Evolutionary conservation across 35 echinoderm and acorn worm species (phyloP), one percentile per base, ranked within the genome.

Genomic region (Patiria miniata): DNA sequence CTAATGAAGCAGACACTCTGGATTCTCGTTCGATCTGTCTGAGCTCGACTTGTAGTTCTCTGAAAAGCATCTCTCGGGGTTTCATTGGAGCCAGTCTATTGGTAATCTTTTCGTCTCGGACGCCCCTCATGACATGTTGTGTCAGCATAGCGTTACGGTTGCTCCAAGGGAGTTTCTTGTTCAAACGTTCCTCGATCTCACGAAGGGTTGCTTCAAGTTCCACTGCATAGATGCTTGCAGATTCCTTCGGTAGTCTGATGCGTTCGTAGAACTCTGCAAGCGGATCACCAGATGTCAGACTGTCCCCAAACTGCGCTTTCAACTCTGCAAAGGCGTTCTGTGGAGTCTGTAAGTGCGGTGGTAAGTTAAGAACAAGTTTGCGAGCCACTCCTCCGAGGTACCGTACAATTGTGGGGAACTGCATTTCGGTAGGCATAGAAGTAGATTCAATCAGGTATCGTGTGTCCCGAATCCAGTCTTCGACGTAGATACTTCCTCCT

Each of bases 401-500:
- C 56, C 56, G 19, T 18, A 60, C 56, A n/a, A 60, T 60, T 18
- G 56, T 60, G 0, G 56, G 28, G 28, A 60, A 58, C 55, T 58
- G 55, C 17, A 60, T 60, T 18, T 60, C 56, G 28, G 28, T 65
- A 1, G 85, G 85, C 53, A 68, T 87, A 14, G 53, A 44, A 19
- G 37, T 87, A 30, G 85, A 40, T 9, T 30, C 14, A 18, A 87
- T 40, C 5, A 78, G 26, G 69, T 87, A 87, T 32, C 52, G 9
- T 5, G 78, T n/a, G 23, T 87, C 85, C 36, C 85, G 36, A 37
- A 87, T 30, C 85, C 85, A 87, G 69, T 87, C 85, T 2, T 87
- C 85, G 14, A 87, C 30, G 7, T 22, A 9, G 5, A 87, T 29
- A 33, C 36, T 77, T 0, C 36, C 37, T n/a, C 56, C 56, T 0